phyloP scores from a whole-genome alignment of 2,888 invertebrate genomes.

The Mantis religiosa region DNA sequence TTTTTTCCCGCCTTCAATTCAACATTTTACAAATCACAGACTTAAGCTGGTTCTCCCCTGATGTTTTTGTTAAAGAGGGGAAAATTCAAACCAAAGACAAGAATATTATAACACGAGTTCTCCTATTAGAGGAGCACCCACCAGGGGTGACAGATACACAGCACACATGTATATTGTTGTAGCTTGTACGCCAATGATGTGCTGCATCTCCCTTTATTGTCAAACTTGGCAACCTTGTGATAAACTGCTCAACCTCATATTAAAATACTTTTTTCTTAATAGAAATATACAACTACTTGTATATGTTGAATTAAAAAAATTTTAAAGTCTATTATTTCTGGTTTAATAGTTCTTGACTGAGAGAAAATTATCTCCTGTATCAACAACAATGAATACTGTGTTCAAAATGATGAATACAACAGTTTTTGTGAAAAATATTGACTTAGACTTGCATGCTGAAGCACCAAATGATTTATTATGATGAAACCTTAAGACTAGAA shows the following conservation, averaged over 20 bases:
- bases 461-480: neutral
- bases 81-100: constrained; percentile 17
- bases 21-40: constrained; percentile 32
- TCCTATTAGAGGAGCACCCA: neutral
- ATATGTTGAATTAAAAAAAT: neutral
- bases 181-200: neutral
- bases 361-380: neutral
- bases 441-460: neutral
- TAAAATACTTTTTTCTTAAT: neutral
- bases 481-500: neutral
- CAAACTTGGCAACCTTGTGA: neutral
- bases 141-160: constrained; percentile 3
- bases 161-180: constrained; percentile 6
- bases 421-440: neutral
- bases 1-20: constrained; percentile 15
- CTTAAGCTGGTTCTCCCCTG: constrained; percentile 24
- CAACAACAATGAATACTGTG: neutral
- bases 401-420: neutral
- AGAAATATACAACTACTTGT: neutral
- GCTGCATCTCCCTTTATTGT: neutral
- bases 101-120: constrained; percentile 6
- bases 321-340: neutral
- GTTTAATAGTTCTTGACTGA: neutral
- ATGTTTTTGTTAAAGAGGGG: neutral
- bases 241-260: neutral